Evolutionary conservation across 2,888 invertebrate genomes (phyloP).

Genomic region (Calliphora vomitoria): DNA sequence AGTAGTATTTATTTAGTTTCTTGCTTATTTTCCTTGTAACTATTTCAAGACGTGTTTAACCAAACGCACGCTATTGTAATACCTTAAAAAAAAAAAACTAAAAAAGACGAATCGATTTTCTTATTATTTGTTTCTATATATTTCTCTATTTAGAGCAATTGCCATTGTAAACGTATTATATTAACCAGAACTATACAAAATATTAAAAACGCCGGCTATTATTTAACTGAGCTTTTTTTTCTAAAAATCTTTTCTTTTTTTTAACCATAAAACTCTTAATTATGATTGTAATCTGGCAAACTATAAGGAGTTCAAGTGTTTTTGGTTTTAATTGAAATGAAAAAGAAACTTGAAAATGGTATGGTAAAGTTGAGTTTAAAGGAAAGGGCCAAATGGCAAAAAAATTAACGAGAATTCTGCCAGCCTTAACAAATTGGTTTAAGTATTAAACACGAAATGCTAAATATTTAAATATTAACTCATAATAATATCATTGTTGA

Average conservation of each 20-base stretch:
- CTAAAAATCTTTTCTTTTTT: background rate
- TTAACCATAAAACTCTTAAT: slow-evolving; percentile 26
- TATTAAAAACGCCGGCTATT: background rate
- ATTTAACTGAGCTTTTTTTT: background rate
- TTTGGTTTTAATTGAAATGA: background rate
- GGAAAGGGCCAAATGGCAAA: background rate
- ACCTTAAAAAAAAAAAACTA: slow-evolving; percentile 23
- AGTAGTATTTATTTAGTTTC: slow-evolving; percentile 7
- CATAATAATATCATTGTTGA: too few relatives aligned
- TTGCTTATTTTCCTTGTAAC: slow-evolving; percentile 34
- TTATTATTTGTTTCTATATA: slow-evolving; percentile 27
- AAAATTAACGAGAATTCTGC: slow-evolving; percentile 4
- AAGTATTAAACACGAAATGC: background rate
- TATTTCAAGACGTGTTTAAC: slow-evolving; percentile 63
- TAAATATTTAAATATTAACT: background rate
- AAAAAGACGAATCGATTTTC: slow-evolving; percentile 65
- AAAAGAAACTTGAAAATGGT: background rate
- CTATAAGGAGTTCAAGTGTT: slow-evolving; percentile 27
- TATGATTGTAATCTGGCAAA: slow-evolving; percentile 29
- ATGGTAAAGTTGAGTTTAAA: background rate
- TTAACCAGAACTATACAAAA: slow-evolving; percentile 18
- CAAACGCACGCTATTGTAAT: slow-evolving; percentile 60
- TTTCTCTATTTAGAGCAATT: slow-evolving; percentile 34
- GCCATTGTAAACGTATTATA: slow-evolving; percentile 28
- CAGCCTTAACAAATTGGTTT: background rate